A percentile compares a stretch with the other conserved stretches of the same genome.
Evolutionary conservation across 2,888 invertebrate species (phyloP).

Genomic region (Tachystola acroxantha): DNA sequence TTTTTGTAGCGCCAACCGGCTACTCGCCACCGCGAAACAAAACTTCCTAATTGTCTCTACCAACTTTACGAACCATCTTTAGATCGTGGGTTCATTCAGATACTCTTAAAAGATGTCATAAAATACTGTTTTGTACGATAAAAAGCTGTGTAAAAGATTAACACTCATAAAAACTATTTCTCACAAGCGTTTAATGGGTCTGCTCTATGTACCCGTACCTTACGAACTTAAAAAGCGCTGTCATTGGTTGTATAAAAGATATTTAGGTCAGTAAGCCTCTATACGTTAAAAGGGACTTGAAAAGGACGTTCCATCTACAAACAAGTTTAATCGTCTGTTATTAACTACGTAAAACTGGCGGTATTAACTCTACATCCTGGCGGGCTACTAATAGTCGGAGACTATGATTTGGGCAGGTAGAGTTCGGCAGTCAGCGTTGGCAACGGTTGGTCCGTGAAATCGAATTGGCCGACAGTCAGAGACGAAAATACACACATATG

Average conservation of each 20-base stretch:
- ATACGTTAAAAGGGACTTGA: slow-evolving; percentile 12
- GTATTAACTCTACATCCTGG: slow-evolving; percentile 10
- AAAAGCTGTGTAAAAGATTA: no score
- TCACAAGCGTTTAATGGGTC: no score
- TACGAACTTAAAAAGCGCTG: slow-evolving; percentile 1
- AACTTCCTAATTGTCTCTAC: no score
- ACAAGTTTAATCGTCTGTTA: slow-evolving; percentile 16
- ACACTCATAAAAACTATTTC: no score
- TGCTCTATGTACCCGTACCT: no score
- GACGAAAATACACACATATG: slow-evolving; percentile 64
- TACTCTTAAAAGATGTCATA: no score
- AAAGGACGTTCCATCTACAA: slow-evolving; percentile 10
- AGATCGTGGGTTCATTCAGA: no score
- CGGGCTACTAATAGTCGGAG: no score
- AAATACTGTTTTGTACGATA: no score
- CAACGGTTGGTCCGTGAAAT: slow-evolving; percentile 62
- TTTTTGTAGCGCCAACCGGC: no score
- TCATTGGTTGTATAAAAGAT: slow-evolving; percentile 6
- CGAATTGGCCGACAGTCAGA: slow-evolving; percentile 71
- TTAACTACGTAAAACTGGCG: slow-evolving; percentile 9
- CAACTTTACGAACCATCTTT: no score
- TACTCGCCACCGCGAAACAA: no score
- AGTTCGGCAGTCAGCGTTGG: slow-evolving; percentile 47
- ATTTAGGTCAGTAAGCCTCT: slow-evolving; percentile 15
- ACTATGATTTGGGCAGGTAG: slow-evolving; percentile 24